A percentile compares a stretch with the other conserved stretches of the same genome.
These are phyloP conservation scores for Coelinius sp. DNA, from an alignment of 2,888 invertebrate species.

Conservation along the genomic window DNA sequence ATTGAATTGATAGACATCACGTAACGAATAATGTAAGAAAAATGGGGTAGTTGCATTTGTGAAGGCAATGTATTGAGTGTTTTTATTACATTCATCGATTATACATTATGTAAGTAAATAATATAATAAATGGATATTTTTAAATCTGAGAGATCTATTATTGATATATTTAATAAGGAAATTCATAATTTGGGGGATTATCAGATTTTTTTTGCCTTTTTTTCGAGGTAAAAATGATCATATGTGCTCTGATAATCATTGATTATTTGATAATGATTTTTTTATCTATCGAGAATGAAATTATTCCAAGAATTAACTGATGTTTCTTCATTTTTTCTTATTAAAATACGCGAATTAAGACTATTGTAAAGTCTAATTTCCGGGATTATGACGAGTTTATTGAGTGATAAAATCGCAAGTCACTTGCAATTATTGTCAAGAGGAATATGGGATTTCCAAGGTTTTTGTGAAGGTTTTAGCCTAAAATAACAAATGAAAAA, in stretches of 20 bases:
- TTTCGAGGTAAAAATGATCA: not conserved
- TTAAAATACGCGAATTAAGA: not conserved
- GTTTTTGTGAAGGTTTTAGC: not conserved
- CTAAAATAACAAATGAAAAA: too few species aligned
- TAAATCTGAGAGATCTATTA: not conserved
- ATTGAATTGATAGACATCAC: not conserved
- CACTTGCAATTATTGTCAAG: not conserved
- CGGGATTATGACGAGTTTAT: not conserved
- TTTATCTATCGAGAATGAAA: not conserved
- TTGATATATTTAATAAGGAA: too few species aligned
- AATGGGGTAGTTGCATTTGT: not conserved
- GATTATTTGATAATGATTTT: not conserved
- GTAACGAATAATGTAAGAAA: not conserved
- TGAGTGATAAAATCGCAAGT: not conserved
- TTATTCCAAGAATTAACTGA: not conserved
- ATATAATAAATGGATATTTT: not conserved
- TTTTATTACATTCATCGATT: not conserved
- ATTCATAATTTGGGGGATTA: too few species aligned
- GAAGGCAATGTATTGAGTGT: not conserved
- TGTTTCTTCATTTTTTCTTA: not conserved
- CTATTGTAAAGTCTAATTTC: not conserved
- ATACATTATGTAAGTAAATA: constrained; percentile 4
- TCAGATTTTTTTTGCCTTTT: too few species aligned
- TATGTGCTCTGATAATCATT: not conserved
- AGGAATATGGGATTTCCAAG: not conserved